Evolutionary conservation across 1,140 invertebrate genomes (phyloP), one percentile per base, ranked within the genome.

Genomic region (Trichonephila clavipes): DNA sequence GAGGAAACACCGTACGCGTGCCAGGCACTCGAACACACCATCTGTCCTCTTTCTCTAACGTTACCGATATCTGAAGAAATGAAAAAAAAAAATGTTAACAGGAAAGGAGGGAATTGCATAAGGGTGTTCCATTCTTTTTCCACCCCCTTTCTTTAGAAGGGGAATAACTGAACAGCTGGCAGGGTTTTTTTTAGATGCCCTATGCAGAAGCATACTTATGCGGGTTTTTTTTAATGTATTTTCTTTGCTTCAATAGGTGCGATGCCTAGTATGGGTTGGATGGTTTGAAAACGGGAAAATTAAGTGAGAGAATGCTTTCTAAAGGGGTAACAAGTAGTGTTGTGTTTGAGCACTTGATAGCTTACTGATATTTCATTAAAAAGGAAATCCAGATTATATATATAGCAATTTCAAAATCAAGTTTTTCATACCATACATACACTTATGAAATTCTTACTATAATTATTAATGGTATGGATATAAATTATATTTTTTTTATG

Each of bases 41-140:
- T 85, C 82, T 85, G 82, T 85, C 82, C 82, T 51, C 58, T 85
- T 85, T 58, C 16, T 85, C 2, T 85, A 34, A 24, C 82, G 82
- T 85, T 85, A 85, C 82, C 28, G 82, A 85, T 85, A 85, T 85
- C 82, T 58, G 82, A 58, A 59, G 44, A 85, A 58, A 77, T 77
- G 82, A 24, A 85, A 77, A 28, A 85, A 77, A 28, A 59, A 59
- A 85, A 59, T 40, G 82, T 85, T 85, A 85, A 59, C 44, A 85
- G 82, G 58, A 85, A 85, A 85, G 44, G 82, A 24, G 58, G 58
- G 58, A 58, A 85, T 44, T 18, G n/a, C 72, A 77, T 77, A 77
- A 28, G 69, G 72, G 72, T 77, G 72, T 77, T 77, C 14, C 72
- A 16, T 77, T 19, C 3, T 18, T 19, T 34, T 5, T 28, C 28